Percentiles rank a stretch among this genome's conserved stretches.
Evolutionary conservation across 2,888 invertebrate genomes (phyloP).

Genomic region (Xanthorhoe designata): DNA sequence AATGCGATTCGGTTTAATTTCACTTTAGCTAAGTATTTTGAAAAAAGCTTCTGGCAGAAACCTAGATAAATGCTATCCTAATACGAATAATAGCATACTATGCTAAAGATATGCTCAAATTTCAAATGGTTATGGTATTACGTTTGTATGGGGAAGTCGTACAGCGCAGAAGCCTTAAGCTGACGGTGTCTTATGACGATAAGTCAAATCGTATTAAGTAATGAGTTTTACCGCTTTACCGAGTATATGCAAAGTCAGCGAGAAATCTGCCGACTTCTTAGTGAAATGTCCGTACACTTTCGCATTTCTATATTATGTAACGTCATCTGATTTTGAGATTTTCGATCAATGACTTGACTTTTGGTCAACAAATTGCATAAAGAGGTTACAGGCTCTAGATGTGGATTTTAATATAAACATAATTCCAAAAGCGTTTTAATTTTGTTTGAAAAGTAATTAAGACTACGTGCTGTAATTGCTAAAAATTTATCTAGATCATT

Average conservation of each 20-base stretch:
- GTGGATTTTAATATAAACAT: background rate
- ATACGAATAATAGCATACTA: too few relatives aligned
- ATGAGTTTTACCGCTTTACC: conserved; percentile 45
- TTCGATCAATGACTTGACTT: conserved; percentile 36
- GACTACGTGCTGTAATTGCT: background rate
- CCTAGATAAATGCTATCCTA: too few relatives aligned
- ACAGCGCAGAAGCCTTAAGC: background rate
- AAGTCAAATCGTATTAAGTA: conserved; percentile 41
- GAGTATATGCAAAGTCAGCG: conserved; percentile 65
- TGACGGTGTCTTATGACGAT: conserved; percentile 27
- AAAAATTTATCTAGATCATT: background rate
- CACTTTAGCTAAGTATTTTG: too few relatives aligned
- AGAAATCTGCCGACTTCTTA: conserved; percentile 61
- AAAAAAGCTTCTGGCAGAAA: too few relatives aligned
- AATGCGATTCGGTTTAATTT: too few relatives aligned
- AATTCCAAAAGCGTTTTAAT: background rate
- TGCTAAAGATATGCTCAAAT: too few relatives aligned
- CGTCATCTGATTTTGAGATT: conserved; percentile 62
- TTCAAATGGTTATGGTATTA: too few relatives aligned
- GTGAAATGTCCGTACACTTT: conserved; percentile 68
- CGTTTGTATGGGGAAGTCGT: too few relatives aligned
- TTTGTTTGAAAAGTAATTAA: background rate
- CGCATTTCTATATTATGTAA: conserved; percentile 65
- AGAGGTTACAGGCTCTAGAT: background rate
- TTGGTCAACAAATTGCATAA: conserved; percentile 20